Percentiles rank a stretch among this genome's conserved stretches.
Evolutionary conservation across 2,113 vertebrate species (phyloP).

Genomic region (Mesitornis unicolor): DNA sequence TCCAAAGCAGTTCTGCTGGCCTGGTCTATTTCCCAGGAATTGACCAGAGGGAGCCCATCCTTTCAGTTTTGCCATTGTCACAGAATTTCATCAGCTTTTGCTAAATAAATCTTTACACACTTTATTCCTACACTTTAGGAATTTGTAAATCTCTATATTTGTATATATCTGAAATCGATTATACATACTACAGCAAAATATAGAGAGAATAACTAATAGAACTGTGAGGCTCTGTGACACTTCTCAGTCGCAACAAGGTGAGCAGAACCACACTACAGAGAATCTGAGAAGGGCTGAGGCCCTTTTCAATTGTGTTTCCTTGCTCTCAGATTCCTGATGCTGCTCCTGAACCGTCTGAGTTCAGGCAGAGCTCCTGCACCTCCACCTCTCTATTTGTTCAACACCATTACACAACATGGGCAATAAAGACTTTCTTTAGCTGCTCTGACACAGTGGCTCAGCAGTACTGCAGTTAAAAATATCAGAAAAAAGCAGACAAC

Average conservation of each 20-base stretch:
- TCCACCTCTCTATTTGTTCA: not conserved
- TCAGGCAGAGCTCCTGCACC: not conserved
- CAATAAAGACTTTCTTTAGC: not conserved
- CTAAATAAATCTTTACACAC: not conserved
- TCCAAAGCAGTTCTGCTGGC: accelerated
- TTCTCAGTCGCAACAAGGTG: too few relatives aligned
- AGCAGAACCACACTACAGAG: too few relatives aligned
- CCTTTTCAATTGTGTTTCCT: not conserved
- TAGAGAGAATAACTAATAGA: too few relatives aligned
- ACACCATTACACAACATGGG: not conserved
- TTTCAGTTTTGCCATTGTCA: not conserved
- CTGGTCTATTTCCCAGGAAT: not conserved
- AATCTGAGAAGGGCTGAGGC: too few relatives aligned
- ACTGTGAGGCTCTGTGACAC: too few relatives aligned
- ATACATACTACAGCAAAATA: too few relatives aligned
- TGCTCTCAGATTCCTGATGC: not conserved
- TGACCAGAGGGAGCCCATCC: not conserved
- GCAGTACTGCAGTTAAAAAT: not conserved
- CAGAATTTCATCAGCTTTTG: not conserved
- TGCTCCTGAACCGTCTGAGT: not conserved
- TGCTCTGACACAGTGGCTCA: not conserved
- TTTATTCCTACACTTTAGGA: not conserved
- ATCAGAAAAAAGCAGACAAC: not conserved
- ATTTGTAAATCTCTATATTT: not conserved
- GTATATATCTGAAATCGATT: too few relatives aligned